Base-by-base conservation (phyloP, 1,140 invertebrate genomes). In the Aphidius ervi region DNA sequence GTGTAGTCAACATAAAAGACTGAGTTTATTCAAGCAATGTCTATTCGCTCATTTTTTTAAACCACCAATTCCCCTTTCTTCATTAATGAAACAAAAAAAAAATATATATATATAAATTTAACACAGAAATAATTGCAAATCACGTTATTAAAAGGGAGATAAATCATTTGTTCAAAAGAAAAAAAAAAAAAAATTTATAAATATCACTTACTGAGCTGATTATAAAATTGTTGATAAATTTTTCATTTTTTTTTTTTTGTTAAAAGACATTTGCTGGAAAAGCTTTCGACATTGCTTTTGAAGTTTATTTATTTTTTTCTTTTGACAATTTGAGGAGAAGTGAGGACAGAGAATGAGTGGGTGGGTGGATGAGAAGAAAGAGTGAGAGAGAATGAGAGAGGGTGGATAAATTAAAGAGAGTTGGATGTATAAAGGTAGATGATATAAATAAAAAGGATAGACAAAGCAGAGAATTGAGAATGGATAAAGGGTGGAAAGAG, bases 251-350 rank as follows among this genome's bases (percentile, higher is more conserved):
- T 31, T 31, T 31, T 31, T 31, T 31, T 31, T 31, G 23, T 31
- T 31, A 2, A 31, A 31, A 31, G 23, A 31, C 23, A 31, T 1
- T 31, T 31, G 23, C 2, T 31, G 23, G 4, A 31, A 31, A 31
- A 31, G 23, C 23, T 31, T 31, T 48, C 20, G 3, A 16, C 47
- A 10, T 31, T 62, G 47, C 64, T 59, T 58, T 64, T 50, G 59
- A 67, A 61, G 62, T 63, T 62, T 65, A 67, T 65, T 67, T 69
- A 67, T 68, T 68, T 61, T 62, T 63, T 67, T 70, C 10, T 56
- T 63, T 58, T 59, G 62, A 58, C 64, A 3, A 47, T 63, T 52
- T 53, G 64, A 20, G 57, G 62, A 56, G 59, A 45, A 37, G 58
- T 56, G 61, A 54, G 16, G 16, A 16, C 16, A 1, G 16, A 16